Base-by-base conservation (phyloP, 2,113 vertebrate species). In the Rafetus swinhoei region DNA sequence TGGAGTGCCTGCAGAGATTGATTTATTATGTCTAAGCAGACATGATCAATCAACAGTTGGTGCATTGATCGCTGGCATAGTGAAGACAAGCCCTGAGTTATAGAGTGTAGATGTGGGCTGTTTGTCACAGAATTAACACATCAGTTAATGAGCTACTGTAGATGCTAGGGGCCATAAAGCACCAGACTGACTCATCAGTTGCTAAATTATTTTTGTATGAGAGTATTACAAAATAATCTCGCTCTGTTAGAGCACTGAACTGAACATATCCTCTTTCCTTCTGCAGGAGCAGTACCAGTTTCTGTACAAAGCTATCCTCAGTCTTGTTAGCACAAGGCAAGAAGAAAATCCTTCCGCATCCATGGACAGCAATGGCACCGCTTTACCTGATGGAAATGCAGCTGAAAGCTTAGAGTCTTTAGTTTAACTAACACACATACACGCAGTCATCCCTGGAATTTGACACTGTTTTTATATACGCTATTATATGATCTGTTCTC, bases 231-330 rank as follows among this genome's bases (percentile, higher is more conserved):
- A 50, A 35, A 45, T 65, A 81, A 90, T 54, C 69, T 72, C n/a
- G n/a, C 29, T 15, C 14, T 72, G 87, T 85, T 85, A 52, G 94
- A 88, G n/a, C 65, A 86, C 21, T 19, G 62, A 22, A 35, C 56
- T 88, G 87, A 93, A 54, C 84, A 2, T 87, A 6, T 54, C 25
- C 4, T 85, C 85, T 96, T 94, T 85, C 89, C 59, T 94, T 83
- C 90, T 92, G 45, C 94, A 99, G 99, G 99, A 99, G 21, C 99
- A 99, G 95, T 99, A 99, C 95, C 99, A 99, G 96, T 99, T 99
- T 97, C 98, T 99, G 82, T 99, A 99, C 98, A 99, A 98, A 98
- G 99, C 99, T 85, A 98, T 99, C 93, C 98, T 99, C 96, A 99
- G 99, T 97, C 98, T 99, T 39, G 98, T 99, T 60, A 98, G 98